These are phyloP conservation scores for Congeria kusceri DNA, from an alignment of 2,888 invertebrate species.

Conservation along the genomic window DNA sequence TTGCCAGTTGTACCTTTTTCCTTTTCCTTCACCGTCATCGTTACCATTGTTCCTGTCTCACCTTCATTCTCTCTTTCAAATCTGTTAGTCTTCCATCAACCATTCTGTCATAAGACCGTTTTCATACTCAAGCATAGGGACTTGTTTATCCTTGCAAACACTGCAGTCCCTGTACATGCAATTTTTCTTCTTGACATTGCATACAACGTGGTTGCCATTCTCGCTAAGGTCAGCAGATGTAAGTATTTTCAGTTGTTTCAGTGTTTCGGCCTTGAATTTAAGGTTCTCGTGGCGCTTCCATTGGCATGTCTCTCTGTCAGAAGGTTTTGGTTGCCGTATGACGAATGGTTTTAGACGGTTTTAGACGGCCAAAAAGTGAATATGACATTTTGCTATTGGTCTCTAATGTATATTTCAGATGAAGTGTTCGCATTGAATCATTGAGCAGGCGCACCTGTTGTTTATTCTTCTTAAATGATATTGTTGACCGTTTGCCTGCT, in stretches of 20 bases:
- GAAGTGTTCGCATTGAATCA: constrained; percentile 52
- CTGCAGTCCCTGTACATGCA: constrained; percentile 53
- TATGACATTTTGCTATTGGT: constrained; percentile 53
- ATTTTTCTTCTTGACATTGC: constrained; percentile 9
- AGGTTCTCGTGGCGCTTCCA: constrained; percentile 59
- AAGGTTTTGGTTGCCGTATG: constrained; percentile 40
- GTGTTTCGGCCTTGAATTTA: constrained; percentile 34
- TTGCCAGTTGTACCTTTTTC: constrained; percentile 27
- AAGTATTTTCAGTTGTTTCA: constrained; percentile 22
- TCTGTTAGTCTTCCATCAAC: constrained; percentile 39
- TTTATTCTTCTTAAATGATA: constrained; percentile 43
- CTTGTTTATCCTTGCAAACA: constrained; percentile 14
- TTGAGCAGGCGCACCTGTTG: constrained; percentile 55
- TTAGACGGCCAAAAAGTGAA: constrained; percentile 50
- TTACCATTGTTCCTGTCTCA: constrained; percentile 13
- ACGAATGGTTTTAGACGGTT: constrained; percentile 63
- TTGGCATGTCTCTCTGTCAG: constrained; percentile 61
- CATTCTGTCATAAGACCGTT: constrained; percentile 16
- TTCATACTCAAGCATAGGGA: constrained; percentile 1
- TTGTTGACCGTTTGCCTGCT: constrained; percentile 53
- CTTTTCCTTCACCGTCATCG: constrained; percentile 31
- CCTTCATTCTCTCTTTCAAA: constrained; percentile 19
- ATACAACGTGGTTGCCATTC: constrained; percentile 16
- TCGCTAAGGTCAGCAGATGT: constrained; percentile 17
- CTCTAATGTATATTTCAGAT: constrained; percentile 53